Base-by-base conservation (phyloP, 92 coral and sea anemone species). In the Palythoa grandiflora region DNA sequence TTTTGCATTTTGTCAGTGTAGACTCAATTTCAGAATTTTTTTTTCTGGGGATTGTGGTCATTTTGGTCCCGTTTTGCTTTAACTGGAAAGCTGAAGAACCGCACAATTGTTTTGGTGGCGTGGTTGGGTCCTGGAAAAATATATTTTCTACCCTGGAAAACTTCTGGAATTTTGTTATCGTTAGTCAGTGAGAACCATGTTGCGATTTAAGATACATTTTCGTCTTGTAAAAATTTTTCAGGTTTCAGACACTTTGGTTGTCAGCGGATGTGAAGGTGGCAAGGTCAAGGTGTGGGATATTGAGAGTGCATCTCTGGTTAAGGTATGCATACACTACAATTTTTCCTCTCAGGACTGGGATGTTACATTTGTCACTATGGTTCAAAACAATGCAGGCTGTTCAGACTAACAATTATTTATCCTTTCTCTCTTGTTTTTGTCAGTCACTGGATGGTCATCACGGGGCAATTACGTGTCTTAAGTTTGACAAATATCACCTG, bases 221-320 rank as follows among this genome's bases (percentile, higher is more conserved):
- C 17, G 16, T 73, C 83, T 3, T n/a, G 28, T 21, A 14, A 9
- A 71, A 5, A 2, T 19, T 68, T 68, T 79, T 17, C 55, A 96
- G 99, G 98, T 95, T 5, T 95, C 98, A 9, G 94, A 95, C 74
- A 85, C 91, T 13, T 68, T 94, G 53, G 98, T 93, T 38, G 89
- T 97, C 36, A 97, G 99, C 79, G 99, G 99, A 55, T 97, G 99
- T 74, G 99, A 97, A 78, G 99, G 98, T 3, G 96, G 97, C 11
- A 97, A 97, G 83, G 98, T 97, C 0, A 95, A 95, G 60, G 99
- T 97, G 11, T 97, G 99, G 99, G 98, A 95, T 74, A 97, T 95
- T 71, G 92, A 95, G 16, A 91, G 93, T 20, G 98, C 99, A 21
- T 84, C 97, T 1, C 85, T 95, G 38, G 83, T 95, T 37, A 97